Base-by-base conservation (phyloP, 2,797 vertebrate species). In the Sebastes reedi region DNA sequence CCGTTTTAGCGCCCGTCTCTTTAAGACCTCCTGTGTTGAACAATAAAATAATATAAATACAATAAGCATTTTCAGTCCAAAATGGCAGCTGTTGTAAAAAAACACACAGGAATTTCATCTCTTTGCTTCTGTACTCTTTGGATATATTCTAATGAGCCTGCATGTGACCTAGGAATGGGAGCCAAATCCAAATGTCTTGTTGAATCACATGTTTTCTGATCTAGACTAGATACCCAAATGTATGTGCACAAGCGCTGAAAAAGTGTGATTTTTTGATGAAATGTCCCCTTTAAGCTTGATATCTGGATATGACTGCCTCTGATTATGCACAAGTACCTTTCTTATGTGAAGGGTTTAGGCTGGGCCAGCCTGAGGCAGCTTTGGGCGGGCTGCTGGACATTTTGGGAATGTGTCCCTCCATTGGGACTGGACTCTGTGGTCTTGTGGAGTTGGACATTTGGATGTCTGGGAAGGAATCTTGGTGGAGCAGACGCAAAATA, bases 331-430 rank as follows among this genome's bases (percentile, higher is more conserved):
- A 50, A 59, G 30, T 96, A 99, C 98, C 97, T 98, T 99, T 99
- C 92, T 98, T 99, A 88, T 98, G 97, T 71, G 94, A 86, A 6
- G 96, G 85, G 83, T 94, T 95, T 56, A 98, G 82, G 22, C 95
- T 96, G 29, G 97, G 94, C 96, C 97, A 99, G 0, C 96, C 91
- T 5, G 93, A 95, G 75, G 94, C 89, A 30, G 96, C 95, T 90
- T 97, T 99, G 60, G 97, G 97, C 5, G 97, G 97, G 85, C 97
- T 98, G 95, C 91, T 93, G 84, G 97, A 98, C 79, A 98, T 94
- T 89, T 97, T 97, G 75, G 95, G 78, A 87, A 93, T 92, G 71
- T 96, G 85, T 60, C 89, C 95, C 79, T 99, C 98, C 83, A 91
- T 94, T 55, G 93, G 86, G 67, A 91, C 86, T 1, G 96, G 94